Percentiles rank a stretch among this genome's conserved stretches.
Evolutionary conservation across 2,888 invertebrate genomes (phyloP).

Genomic region (Amblyteles armatorius): DNA sequence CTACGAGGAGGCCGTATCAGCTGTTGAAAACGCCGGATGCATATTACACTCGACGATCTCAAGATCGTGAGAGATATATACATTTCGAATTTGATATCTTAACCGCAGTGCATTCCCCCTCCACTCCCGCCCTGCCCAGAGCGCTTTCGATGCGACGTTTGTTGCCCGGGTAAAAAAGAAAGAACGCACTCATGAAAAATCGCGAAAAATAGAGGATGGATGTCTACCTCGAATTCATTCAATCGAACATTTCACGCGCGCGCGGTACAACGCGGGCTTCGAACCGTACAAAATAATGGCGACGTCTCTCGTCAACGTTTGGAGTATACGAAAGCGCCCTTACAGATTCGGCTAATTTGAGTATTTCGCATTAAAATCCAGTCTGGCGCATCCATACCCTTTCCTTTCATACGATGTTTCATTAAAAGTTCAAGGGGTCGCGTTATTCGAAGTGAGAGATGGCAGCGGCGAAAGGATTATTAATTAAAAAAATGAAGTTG

Average conservation of each 20-base stretch:
- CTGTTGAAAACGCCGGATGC: conserved; percentile 4
- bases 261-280: background rate
- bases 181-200: background rate
- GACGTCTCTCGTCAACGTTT: background rate
- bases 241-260: background rate
- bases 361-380: background rate
- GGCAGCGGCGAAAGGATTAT: conserved; percentile 57
- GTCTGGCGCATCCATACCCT: too few species aligned
- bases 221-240: background rate
- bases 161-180: background rate
- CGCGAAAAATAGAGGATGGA: background rate
- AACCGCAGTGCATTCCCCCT: background rate
- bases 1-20: background rate
- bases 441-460: background rate
- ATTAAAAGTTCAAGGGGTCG: conserved; percentile 31
- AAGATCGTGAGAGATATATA: too few species aligned
- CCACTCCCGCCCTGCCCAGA: background rate
- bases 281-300: background rate
- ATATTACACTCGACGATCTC: conserved; percentile 4
- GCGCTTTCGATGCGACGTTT: background rate
- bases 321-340: background rate
- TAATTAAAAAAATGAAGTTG: conserved; percentile 66
- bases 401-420: background rate
- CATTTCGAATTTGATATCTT: background rate
- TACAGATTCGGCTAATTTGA: background rate